Evolutionary conservation across 2,888 invertebrate species (phyloP), one percentile per base, ranked within the genome.

Genomic region (Chymomyza fuscimana): DNA sequence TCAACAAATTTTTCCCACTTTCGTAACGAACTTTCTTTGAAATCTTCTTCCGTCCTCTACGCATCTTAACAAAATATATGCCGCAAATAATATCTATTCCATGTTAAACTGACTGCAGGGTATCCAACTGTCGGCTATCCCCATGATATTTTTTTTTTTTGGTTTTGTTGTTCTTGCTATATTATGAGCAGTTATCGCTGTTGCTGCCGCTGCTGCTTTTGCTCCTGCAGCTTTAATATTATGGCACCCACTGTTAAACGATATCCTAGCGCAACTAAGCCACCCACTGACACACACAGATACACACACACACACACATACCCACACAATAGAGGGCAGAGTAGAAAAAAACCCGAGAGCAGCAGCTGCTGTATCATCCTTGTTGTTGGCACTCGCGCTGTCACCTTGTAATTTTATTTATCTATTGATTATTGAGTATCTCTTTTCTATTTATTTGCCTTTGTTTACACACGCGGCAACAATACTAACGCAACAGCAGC

Each of bases 351-450:
- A 46, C 12, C 10, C 40, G 12, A 1, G 32, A 29, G 60, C 72
- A 64, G 62, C 74, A 69, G 74, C 52, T 75, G 69, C 80, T 77
- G 72, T 85, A 85, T 74, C 69, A 72, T 77, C 71, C 86, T 72
- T 65, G n/a, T 65, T 51, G 71, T 52, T 69, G 69, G 56, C 70
- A 70, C 22, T 63, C 65, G 52, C 64, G 73, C 63, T 68, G 67
- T 59, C 50, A 50, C 52, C 50, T 54, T 59, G 25, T 61, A 58
- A 25, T 46, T 46, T 46, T 89, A 84, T 89, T 89, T 88, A 87
- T 87, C 84, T 90, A 89, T 91, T 89, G 89, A 89, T 91, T 91
- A 89, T 88, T 90, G 88, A 88, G 87, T 89, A 87, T 87, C 84
- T 83, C 81, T 81, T 81, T 84, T 83, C 79, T 84, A 78, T 80